A percentile compares a stretch with the other conserved stretches of the same genome.
These are phyloP conservation scores for Nycteola revayana DNA, from an alignment of 2,888 invertebrate genomes.

Conservation along the genomic window DNA sequence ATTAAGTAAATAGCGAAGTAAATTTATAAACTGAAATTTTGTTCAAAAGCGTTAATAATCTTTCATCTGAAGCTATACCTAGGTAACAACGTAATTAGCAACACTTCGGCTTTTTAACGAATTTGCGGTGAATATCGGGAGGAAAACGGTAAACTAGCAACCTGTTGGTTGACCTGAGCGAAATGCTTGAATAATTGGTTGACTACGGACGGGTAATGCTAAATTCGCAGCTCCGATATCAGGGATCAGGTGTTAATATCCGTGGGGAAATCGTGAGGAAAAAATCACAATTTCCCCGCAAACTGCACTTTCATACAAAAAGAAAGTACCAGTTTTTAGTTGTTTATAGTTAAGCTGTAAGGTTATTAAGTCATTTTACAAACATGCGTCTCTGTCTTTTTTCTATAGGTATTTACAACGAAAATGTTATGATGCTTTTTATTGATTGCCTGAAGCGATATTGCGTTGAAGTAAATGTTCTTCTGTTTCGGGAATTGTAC, in stretches of 20 bases:
- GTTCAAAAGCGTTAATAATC: slow-evolving; percentile 22
- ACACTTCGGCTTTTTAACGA: slow-evolving; percentile 47
- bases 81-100: slow-evolving; percentile 38
- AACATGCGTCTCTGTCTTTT: slow-evolving; percentile 3
- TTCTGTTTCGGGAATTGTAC: slow-evolving; percentile 39
- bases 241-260: slow-evolving; percentile 73
- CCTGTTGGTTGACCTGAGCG: slow-evolving; percentile 63
- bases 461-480: slow-evolving; percentile 41
- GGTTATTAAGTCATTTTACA: slow-evolving; percentile 32
- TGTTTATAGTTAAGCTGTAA: slow-evolving; percentile 19
- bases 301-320: slow-evolving; percentile 37
- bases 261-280: slow-evolving; percentile 63
- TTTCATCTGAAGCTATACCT: slow-evolving; percentile 28
- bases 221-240: slow-evolving; percentile 40
- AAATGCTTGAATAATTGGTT: slow-evolving; percentile 74
- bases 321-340: slow-evolving; percentile 33
- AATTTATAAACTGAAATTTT: slow-evolving; percentile 24
- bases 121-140: slow-evolving; percentile 41
- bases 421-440: slow-evolving; percentile 28
- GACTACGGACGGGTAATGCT: slow-evolving; percentile 55
- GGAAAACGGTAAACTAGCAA: slow-evolving; percentile 59
- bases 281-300: slow-evolving; percentile 31
- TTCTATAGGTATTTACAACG: slow-evolving; percentile 9
- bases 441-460: slow-evolving; percentile 51
- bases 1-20: slow-evolving; percentile 12